Evolutionary conservation across 2,797 vertebrate species (phyloP), one percentile per base, ranked within the genome.

Genomic region (Liparis tanakae): DNA sequence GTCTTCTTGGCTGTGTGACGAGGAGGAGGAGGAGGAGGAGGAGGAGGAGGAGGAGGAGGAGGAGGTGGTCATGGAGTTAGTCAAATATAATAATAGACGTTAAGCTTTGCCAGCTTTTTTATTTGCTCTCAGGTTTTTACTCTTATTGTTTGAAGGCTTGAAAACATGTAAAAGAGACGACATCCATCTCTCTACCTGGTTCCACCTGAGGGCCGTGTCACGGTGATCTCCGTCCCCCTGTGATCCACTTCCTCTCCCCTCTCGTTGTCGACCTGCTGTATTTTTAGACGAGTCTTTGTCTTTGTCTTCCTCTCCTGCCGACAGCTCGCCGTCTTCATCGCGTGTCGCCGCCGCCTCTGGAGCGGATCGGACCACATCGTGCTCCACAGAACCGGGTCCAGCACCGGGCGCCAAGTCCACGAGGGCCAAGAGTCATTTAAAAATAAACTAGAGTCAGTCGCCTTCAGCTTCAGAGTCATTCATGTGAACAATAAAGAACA

Each of bases 271-370:
- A 84, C 75, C 76, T 55, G 56, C 48, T 62, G 17, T 87, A 89
- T 83, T 83, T 89, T 88, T 89, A 86, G 83, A 77, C 14, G 74
- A 85, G 58, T 84, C 74, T 76, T 69, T 74, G 51, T 60, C 72
- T 63, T 78, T 85, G 87, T 85, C 81, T 76, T 63, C 20, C 15
- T 73, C 41, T 73, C 62, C 69, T 43, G 55, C 77, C 67, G 78
- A 79, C 89, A 87, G 86, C 83, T 83, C 85, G 85, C 84, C 25
- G 36, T 79, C 74, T 79, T 74, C 69, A 62, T 30, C 70, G 72
- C 36, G 33, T 59, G 72, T 70, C 67, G 79, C 84, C 67, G 81
- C 58, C 4, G n/a, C 51, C 44, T 80, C 80, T 85, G 76, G 81
- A 81, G 68, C 67, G 72, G 77, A 66, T 65, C 74, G 60, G 67